Base-by-base conservation (phyloP, 2,113 vertebrate genomes). In the Phodopus roborovskii region DNA sequence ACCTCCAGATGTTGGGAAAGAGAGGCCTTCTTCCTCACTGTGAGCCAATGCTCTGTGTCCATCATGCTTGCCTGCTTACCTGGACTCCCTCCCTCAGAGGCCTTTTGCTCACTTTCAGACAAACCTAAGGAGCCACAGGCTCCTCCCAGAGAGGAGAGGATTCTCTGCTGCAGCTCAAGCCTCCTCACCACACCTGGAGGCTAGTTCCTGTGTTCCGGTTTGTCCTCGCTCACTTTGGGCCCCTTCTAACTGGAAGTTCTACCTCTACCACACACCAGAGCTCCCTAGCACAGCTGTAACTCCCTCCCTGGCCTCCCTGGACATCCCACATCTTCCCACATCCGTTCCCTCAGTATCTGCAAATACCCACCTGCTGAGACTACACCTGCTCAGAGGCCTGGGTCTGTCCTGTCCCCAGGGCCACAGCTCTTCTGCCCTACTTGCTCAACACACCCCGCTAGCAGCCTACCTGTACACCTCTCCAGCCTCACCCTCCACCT, bases 31-130 rank as follows among this genome's bases (percentile, higher is more conserved):
- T n/a, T 73, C 53, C 60, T 78, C 1, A 0, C n/a, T 42, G 0
- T 8, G 78, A 45, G 10, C 5, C 16, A 33, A 22, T 0, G 0
- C 48, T 48, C 0, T 0, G 22, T 13, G 0, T 0, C 58, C 62
- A 60, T 13, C 42, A 6, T 11, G 26, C 58, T 42, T 62, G 62
- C 81, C 28, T 16, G 19, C 68, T 48, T 39, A 1, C 36, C 62
- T 24, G 30, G 28, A 73, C 15, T 13, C 13, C 5, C 1, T 22
- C 30, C 15, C 20, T 45, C 56, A 11, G 64, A 0, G 64, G 71
- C n/a, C 0, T 56, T 20, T 11, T 58, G 10, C 56, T 84, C 2
- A 2, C 15, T 30, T 24, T 48, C 24, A 94, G 74, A 42, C 39
- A 73, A 85, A 68, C 56, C 30, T 3, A 30, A 0, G 26, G 10